Conservation (phyloP, 1,140 invertebrate genomes). For the Cydia strobilella region DNA sequence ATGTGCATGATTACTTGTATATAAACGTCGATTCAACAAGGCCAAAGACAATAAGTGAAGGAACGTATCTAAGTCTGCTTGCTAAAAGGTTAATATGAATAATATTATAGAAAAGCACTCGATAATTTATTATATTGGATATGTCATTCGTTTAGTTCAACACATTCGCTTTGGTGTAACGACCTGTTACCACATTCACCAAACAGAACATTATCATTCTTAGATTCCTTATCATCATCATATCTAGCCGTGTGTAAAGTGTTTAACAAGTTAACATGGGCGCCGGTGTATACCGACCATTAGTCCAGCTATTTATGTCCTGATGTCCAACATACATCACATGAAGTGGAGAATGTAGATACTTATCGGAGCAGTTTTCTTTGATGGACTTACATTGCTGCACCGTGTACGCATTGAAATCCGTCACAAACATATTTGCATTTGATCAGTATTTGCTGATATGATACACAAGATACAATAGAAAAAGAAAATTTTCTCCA, state of each 20-base stretch:
- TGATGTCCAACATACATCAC: constrained; percentile 28
- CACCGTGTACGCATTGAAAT: not conserved
- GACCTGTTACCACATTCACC: not conserved
- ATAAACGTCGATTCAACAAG: too few relatives aligned
- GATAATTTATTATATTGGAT: not conserved
- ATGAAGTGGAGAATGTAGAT: not conserved
- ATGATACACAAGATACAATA: not conserved
- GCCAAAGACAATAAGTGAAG: too few relatives aligned
- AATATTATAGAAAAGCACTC: too few relatives aligned
- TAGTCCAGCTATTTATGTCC: not conserved
- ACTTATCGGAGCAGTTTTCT: constrained; percentile 13
- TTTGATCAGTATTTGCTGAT: not conserved
- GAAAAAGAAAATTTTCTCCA: not conserved
- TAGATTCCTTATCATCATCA: constrained; percentile 3
- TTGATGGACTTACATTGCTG: constrained; percentile 22
- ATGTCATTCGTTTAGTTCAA: not conserved
- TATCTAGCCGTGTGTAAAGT: constrained; percentile 4
- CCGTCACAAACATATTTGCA: not conserved
- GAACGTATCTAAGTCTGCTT: too few relatives aligned
- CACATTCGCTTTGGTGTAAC: not conserved
- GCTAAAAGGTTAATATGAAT: too few relatives aligned
- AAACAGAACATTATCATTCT: not conserved
- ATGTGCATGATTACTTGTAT: too few relatives aligned
- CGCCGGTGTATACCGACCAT: not conserved
- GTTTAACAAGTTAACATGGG: constrained; percentile 17